A percentile compares a stretch with the other conserved stretches of the same genome.
phyloP scores from a whole-genome alignment of 1,140 invertebrate species.

The Ditylenchus dipsaci region DNA sequence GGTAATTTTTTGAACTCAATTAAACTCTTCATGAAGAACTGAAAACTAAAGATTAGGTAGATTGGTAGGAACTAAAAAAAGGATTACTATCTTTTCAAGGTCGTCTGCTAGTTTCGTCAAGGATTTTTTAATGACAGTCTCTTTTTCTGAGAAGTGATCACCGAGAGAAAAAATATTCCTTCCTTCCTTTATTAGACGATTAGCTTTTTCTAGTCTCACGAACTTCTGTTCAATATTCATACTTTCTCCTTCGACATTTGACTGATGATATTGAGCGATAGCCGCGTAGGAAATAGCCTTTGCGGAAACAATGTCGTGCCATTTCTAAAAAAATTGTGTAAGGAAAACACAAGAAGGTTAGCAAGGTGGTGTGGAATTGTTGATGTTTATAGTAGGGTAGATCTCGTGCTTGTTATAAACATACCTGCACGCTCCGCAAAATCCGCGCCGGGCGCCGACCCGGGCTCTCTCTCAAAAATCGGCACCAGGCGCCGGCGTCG shows the following conservation, averaged over 20 bases:
- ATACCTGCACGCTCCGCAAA: no score
- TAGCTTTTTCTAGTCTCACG: conserved; percentile 72
- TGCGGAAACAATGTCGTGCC: conserved; percentile 66
- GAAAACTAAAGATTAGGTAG: conserved; percentile 95
- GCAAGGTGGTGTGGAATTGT: conserved; percentile 84
- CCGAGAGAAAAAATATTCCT: no score
- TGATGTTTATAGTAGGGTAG: conserved; percentile 78
- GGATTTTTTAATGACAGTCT: conserved; percentile 65
- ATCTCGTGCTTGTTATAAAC: conserved; percentile 85
- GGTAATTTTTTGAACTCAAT: no score
- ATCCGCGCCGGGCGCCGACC: no score
- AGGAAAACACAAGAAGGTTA: conserved; percentile 82
- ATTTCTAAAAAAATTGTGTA: conserved; percentile 50
- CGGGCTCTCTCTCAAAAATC: no score
- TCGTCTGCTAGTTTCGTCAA: conserved; percentile 69
- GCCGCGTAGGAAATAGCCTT: conserved; percentile 84
- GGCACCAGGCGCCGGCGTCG: no score
- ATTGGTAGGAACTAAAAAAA: no score
- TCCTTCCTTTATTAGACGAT: conserved; percentile 71
- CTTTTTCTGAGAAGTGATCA: no score
- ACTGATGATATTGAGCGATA: conserved; percentile 82
- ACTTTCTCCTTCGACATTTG: conserved; percentile 71
- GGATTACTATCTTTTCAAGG: conserved; percentile 76
- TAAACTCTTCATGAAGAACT: no score
- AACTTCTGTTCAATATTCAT: conserved; percentile 90